phyloP scores from a whole-genome alignment of 2,113 vertebrate genomes.

The Terrapene triunguis region DNA sequence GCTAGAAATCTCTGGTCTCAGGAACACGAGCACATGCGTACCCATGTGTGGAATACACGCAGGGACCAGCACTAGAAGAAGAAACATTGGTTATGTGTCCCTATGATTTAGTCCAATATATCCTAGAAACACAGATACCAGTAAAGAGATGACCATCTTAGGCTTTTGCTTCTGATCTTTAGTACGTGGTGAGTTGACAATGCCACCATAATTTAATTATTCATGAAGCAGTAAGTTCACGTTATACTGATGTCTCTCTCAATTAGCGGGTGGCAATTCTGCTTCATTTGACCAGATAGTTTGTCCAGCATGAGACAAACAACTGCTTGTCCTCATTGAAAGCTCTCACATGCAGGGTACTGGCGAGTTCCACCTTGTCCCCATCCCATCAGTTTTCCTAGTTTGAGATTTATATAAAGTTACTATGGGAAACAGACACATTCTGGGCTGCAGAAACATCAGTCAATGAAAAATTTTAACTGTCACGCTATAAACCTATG shows the following conservation, averaged over 20 bases:
- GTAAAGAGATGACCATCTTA: accelerated
- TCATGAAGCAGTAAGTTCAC: background rate
- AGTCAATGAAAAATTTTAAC: background rate
- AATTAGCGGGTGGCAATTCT: background rate
- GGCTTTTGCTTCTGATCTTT: background rate
- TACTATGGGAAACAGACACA: background rate
- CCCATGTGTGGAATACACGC: too few relatives aligned
- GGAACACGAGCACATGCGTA: too few relatives aligned
- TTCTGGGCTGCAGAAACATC: background rate
- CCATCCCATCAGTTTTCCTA: background rate
- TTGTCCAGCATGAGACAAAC: background rate
- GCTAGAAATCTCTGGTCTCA: too few relatives aligned
- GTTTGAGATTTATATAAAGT: background rate
- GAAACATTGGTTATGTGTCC: background rate
- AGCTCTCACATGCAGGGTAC: background rate
- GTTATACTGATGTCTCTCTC: background rate
- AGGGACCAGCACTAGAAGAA: too few relatives aligned
- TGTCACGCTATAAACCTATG: background rate
- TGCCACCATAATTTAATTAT: background rate
- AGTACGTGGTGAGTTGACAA: background rate
- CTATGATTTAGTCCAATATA: background rate
- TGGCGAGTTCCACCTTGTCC: background rate
- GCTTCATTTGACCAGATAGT: background rate
- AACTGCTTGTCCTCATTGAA: background rate
- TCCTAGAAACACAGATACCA: background rate